Evolutionary conservation across 1,140 invertebrate genomes (phyloP), one percentile per base, ranked within the genome.

Genomic region (Eriocheir sinensis): DNA sequence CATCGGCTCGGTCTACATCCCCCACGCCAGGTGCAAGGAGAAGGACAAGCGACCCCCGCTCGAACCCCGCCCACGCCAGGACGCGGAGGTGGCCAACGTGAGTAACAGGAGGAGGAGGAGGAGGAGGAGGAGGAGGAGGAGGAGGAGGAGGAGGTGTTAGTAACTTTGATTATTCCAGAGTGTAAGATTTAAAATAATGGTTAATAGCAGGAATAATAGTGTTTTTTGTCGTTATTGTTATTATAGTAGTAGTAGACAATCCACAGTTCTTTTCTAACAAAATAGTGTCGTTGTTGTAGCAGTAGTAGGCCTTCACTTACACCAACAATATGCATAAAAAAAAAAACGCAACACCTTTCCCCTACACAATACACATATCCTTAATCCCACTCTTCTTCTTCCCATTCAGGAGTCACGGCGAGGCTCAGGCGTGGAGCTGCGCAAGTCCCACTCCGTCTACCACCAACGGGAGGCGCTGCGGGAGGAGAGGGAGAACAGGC

Each of bases 1-100:
- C 72, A 93, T 95, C 30, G 95, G 95, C 0, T 93, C 95, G 0
- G 89, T 95, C 0, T 89, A 95, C 81, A 95, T 95, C 30, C 95
- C 95, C 21, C 95, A 95, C 30, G 92, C 92, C 72, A 72, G 89
- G 32, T 93, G 81, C 32, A 95, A 95, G 89, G 95, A 94, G 44
- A 95, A 91, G 40, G 94, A 93, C 41, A 95, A 93, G 40, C 38
- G 92, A 0, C 93, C 93, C 15, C 60, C 93, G 27, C 30, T 94
- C 27, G 93, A 83, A 89, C 48, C 8, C 36, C 36, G 36, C 89
- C 36, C 34, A 85, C 36, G 27, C 21, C 89, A 91, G 34, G 89
- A 94, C 27, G 34, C 91, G 0, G 89, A 94, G 30, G 85, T 89
- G 4, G 36, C 79, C 48, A 91, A 89, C n/a, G 93, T 94, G 27